Evolutionary conservation across 2,888 invertebrate species (phyloP).

Genomic region (Himalopsyche tibetana): DNA sequence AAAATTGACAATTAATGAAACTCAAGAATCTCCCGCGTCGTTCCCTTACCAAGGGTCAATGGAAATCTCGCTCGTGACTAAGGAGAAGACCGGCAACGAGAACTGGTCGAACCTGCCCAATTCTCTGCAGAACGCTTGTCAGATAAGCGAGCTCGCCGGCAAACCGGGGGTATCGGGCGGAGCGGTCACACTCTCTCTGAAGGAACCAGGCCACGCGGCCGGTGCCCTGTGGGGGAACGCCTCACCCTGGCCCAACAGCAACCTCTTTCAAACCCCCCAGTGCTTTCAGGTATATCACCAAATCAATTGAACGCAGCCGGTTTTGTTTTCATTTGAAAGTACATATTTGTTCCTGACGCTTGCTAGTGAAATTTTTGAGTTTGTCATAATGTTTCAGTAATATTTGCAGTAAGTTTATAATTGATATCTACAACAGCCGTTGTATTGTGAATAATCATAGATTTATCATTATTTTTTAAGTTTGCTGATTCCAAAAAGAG

Average conservation of each 20-base stretch:
- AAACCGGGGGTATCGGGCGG: conserved; percentile 66
- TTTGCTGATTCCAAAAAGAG: conserved; percentile 54
- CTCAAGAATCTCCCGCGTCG: conserved; percentile 71
- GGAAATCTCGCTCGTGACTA: conserved; percentile 76
- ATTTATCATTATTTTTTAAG: conserved; percentile 7
- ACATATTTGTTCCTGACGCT: conserved; percentile 51
- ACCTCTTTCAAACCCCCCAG: conserved; percentile 75
- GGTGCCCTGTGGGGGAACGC: conserved; percentile 74
- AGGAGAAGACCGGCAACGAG: conserved; percentile 76
- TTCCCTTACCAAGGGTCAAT: conserved; percentile 75
- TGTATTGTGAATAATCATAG: conserved; percentile 33
- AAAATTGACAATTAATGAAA: conserved; percentile 71
- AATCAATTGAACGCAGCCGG: conserved; percentile 72
- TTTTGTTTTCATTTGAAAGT: conserved; percentile 49
- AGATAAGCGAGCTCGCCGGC: conserved; percentile 78
- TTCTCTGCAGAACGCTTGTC: conserved; percentile 80
- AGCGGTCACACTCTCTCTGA: conserved; percentile 68
- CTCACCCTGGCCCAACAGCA: conserved; percentile 70
- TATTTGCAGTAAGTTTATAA: not conserved
- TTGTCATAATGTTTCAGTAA: not conserved
- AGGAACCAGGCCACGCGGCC: conserved; percentile 69
- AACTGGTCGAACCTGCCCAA: conserved; percentile 81
- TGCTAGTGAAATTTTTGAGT: conserved; percentile 44
- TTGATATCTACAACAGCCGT: not conserved
- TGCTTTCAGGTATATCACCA: conserved; percentile 79